Percentiles rank a stretch among this genome's conserved stretches.
phyloP scores from a whole-genome alignment of 2,888 invertebrate genomes.

The Acronicta psi region DNA sequence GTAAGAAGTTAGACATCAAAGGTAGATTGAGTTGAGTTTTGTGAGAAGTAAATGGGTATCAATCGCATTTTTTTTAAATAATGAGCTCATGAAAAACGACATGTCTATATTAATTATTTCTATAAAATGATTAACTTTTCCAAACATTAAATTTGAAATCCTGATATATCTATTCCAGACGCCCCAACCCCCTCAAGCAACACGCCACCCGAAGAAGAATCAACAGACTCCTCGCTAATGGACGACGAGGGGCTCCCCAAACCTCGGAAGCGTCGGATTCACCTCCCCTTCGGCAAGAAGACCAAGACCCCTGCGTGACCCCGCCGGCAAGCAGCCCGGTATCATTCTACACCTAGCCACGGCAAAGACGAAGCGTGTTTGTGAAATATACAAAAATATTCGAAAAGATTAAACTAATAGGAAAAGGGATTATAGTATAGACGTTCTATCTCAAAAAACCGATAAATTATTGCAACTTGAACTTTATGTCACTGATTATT shows the following conservation, averaged over 20 bases:
- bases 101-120: too few relatives aligned
- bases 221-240: slow-evolving; percentile 92
- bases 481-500: too few relatives aligned
- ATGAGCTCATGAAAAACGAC: too few relatives aligned
- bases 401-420: too few relatives aligned
- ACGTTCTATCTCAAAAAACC: too few relatives aligned
- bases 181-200: slow-evolving; percentile 74
- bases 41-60: too few relatives aligned
- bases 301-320: slow-evolving; percentile 87
- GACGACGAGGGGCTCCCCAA: slow-evolving; percentile 89
- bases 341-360: slow-evolving; percentile 13
- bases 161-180: slow-evolving; percentile 43
- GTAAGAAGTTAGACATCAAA: too few relatives aligned
- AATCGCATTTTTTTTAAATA: too few relatives aligned
- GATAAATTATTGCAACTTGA: too few relatives aligned
- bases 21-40: too few relatives aligned
- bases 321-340: slow-evolving; percentile 2
- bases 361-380: slow-evolving; percentile 32
- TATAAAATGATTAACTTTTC: too few relatives aligned
- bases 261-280: slow-evolving; percentile 90
- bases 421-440: too few relatives aligned
- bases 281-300: slow-evolving; percentile 91
- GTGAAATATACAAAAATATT: background rate
- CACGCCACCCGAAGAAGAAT: slow-evolving; percentile 90
- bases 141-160: background rate